These are phyloP conservation scores for Lithophane socia DNA, from an alignment of 2,888 invertebrate genomes.

Conservation along the genomic window DNA sequence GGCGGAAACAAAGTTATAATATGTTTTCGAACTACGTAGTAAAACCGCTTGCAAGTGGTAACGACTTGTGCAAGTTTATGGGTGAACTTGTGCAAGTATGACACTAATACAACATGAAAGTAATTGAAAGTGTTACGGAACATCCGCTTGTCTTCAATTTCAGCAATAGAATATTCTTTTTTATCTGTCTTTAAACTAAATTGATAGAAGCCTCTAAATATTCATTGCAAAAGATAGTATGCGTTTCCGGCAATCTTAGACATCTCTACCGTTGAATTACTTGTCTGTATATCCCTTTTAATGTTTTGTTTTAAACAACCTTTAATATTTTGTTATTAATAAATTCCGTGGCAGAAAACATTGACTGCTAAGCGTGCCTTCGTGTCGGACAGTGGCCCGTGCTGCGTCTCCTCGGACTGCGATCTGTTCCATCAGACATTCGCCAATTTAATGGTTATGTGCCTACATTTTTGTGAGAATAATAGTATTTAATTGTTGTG, in stretches of 20 bases:
- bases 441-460: too few species aligned
- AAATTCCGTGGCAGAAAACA: too few species aligned
- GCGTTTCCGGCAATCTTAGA: neutral
- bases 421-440: too few species aligned
- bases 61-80: conserved; percentile 33
- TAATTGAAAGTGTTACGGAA: conserved; percentile 14
- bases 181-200: neutral
- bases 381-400: too few species aligned
- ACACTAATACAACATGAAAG: conserved; percentile 7
- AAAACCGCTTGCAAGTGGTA: conserved; percentile 37
- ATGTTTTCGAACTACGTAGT: conserved; percentile 23
- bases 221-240: neutral
- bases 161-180: neutral
- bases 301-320: neutral
- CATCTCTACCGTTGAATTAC: too few species aligned
- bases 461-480: too few species aligned
- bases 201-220: neutral
- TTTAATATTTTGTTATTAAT: neutral
- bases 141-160: neutral
- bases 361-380: too few species aligned
- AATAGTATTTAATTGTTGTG: too few species aligned
- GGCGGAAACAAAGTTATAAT: conserved; percentile 43
- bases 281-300: neutral
- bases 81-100: conserved; percentile 15
- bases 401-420: too few species aligned